Evolutionary conservation across 2,888 invertebrate species (phyloP).

Genomic region (Philereme vetulata): DNA sequence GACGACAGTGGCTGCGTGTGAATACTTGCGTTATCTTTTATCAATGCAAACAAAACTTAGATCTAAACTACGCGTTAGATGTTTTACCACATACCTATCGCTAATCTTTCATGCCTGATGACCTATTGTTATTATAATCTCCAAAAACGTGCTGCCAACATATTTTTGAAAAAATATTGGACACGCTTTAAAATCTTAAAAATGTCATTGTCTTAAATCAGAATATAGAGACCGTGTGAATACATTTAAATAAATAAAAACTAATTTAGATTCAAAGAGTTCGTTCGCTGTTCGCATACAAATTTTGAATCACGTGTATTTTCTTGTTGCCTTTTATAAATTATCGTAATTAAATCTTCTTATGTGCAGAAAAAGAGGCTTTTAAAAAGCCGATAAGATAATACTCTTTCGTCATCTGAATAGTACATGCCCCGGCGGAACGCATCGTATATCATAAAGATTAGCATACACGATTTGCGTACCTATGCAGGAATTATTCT

Average conservation of each 20-base stretch:
- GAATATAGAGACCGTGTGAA: not conserved
- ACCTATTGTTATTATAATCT: constrained; percentile 19
- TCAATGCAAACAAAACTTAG: constrained; percentile 61
- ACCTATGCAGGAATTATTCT: constrained; percentile 10
- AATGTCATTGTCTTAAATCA: not conserved
- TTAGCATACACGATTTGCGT: constrained; percentile 20
- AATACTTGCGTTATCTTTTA: constrained; percentile 52
- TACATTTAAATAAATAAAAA: not conserved
- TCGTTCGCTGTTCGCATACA: not conserved
- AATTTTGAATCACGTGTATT: not conserved
- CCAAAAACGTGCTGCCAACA: constrained; percentile 1
- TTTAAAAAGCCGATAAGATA: constrained; percentile 18
- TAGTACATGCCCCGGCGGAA: constrained; percentile 25
- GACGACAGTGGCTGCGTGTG: too few species aligned
- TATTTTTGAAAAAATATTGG: not conserved
- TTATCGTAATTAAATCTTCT: constrained; percentile 4
- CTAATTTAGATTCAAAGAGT: not conserved
- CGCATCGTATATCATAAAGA: constrained; percentile 25
- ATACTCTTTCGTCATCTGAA: constrained; percentile 24
- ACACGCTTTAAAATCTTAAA: not conserved
- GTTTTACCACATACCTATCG: constrained; percentile 28
- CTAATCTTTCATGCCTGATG: constrained; percentile 33
- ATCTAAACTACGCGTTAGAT: constrained; percentile 49
- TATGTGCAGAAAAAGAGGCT: not conserved
- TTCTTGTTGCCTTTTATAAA: too few species aligned